Conservation (phyloP, 2,113 vertebrate species). For the Marcusenius ussheri region DNA sequence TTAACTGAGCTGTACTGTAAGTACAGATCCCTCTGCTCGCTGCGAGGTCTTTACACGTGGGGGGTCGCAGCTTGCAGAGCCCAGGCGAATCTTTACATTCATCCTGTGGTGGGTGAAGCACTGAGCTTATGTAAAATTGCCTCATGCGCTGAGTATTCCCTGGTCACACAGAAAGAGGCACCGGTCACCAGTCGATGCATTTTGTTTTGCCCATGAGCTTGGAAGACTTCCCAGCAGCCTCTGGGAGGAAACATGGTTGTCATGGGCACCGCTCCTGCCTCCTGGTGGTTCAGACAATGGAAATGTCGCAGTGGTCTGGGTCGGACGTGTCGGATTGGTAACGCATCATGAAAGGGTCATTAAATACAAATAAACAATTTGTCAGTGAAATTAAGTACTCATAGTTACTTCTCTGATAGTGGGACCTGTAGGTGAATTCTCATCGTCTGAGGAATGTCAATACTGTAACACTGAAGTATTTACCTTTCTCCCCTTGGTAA, state of each 20-base stretch:
- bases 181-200: not conserved
- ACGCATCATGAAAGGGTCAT: not conserved
- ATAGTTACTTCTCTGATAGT: not conserved
- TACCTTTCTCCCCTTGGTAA: not conserved
- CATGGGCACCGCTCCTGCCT: constrained; percentile 2
- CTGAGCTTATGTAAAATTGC: not conserved
- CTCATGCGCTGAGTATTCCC: not conserved
- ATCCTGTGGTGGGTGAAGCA: not conserved
- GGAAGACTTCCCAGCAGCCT: not conserved
- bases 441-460: not conserved
- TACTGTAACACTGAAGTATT: not conserved
- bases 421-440: not conserved
- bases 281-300: not conserved
- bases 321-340: not conserved
- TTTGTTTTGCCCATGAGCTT: not conserved
- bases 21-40: not conserved
- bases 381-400: not conserved
- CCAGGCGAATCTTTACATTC: not conserved
- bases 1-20: not conserved
- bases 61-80: not conserved
- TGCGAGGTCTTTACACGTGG: not conserved
- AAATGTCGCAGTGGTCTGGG: not conserved
- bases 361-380: not conserved
- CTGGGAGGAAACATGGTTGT: constrained; percentile 14
- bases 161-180: not conserved